Base-by-base conservation (phyloP, 2,888 invertebrate species). In the Laspeyria flexula region DNA sequence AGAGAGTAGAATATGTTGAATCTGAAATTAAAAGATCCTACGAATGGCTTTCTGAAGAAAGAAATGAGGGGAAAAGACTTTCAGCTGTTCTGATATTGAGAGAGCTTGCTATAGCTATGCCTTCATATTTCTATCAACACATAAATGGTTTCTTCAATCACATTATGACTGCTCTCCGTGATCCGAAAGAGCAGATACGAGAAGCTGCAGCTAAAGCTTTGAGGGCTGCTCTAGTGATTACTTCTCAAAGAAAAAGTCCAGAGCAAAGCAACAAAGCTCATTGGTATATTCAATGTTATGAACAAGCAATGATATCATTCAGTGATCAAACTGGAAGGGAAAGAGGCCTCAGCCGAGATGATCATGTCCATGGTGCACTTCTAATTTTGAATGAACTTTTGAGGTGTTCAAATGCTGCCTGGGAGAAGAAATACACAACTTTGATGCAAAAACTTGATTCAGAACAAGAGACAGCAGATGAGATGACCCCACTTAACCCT, bases 121-220 rank as follows among this genome's bases (percentile, higher is more conserved):
- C 99, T 0, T 98, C 99, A 16, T 98, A 98, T 83, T 99, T 99
- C 85, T 99, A 96, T 79, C 98, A 97, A 83, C 97, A 97, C 86
- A 96, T 97, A 1, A 96, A 96, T 42, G 95, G 96, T 16, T 98
- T 98, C 83, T 98, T 99, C 75, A 98, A 98, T 63, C 95, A 97
- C 42, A 98, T 99, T 44, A 97, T 98, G 81, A 95, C 96, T 81
- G 97, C 97, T 0, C 95, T 99, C 18, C 94, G 97, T 67, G 99
- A 99, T 88, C 96, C 97, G 0, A 99, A 98, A 87, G 95, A 97
- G 1, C 95, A 96, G 12, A 97, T 99, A 48, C 93, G 99, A 39
- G 98, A 99, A 83, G 96, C 96, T 4, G 98, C 98, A 1, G 97
- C 97, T 0, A 97, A 98, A 73, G 98, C 99, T 0, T 85, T 99